phyloP scores from a whole-genome alignment of 1,140 invertebrate species.

The Solen grandis region DNA sequence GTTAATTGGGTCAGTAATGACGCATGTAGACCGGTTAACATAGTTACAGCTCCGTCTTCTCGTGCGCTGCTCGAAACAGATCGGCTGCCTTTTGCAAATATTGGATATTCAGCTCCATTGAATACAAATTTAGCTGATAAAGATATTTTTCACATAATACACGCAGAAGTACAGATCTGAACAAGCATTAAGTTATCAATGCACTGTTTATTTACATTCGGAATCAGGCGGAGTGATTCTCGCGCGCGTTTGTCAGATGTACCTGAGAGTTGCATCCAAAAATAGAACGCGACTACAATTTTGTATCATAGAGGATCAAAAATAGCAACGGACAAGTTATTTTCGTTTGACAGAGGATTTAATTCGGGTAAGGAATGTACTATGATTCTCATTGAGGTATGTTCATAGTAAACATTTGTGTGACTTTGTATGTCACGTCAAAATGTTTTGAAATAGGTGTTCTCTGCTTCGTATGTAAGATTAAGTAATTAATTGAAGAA shows the following conservation, averaged over 20 bases:
- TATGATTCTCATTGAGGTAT: conserved; percentile 46
- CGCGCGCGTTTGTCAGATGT: conserved; percentile 47
- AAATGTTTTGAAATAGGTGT: conserved; percentile 4
- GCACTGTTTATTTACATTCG: not conserved
- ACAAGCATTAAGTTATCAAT: not conserved
- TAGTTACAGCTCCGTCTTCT: conserved; percentile 18
- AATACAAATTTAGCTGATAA: no score
- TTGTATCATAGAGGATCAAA: conserved; percentile 51
- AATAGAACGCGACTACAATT: conserved; percentile 51
- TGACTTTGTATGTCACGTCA: no score
- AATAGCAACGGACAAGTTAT: conserved; percentile 57
- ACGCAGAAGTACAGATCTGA: no score
- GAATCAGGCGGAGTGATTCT: conserved; percentile 12
- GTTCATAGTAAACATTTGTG: conserved; percentile 47
- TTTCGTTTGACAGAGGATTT: conserved; percentile 54
- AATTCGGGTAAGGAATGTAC: conserved; percentile 58
- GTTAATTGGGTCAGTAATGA: conserved; percentile 49
- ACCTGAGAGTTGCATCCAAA: conserved; percentile 40
- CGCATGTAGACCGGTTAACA: conserved; percentile 40
- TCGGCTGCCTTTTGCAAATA: not conserved
- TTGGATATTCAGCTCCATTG: not conserved
- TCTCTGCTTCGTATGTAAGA: not conserved
- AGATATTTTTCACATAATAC: not conserved
- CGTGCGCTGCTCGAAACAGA: conserved; percentile 19
- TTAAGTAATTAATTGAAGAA: not conserved